Percentiles rank a stretch among this genome's conserved stretches.
phyloP scores from a whole-genome alignment of 2,888 invertebrate species.

The Cheilosia impressa region DNA sequence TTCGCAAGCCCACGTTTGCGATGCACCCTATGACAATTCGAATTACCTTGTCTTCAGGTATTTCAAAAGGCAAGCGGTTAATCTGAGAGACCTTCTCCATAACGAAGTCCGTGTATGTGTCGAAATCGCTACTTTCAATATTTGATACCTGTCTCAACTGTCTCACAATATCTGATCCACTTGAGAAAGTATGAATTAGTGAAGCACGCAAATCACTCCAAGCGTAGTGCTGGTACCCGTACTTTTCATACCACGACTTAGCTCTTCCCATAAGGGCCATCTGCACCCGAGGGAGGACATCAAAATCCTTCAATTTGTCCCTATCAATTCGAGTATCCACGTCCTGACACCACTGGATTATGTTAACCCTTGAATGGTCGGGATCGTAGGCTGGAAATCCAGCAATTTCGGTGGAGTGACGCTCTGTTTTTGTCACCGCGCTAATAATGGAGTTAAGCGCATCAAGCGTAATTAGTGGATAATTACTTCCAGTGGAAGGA shows the following conservation, averaged over 20 bases:
- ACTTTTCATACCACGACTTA: constrained; percentile 16
- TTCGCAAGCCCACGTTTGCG: constrained; percentile 20
- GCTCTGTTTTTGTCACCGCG: constrained; percentile 5
- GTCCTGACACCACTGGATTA: constrained; percentile 14
- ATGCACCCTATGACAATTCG: constrained; percentile 1
- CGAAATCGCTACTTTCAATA: too few relatives aligned
- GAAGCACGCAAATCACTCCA: constrained; percentile 17
- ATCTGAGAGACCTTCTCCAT: too few relatives aligned
- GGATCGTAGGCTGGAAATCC: constrained; percentile 19
- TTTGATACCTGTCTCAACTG: too few relatives aligned
- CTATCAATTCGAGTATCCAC: not conserved
- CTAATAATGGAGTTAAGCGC: not conserved
- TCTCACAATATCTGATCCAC: too few relatives aligned
- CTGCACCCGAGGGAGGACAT: constrained; percentile 19
- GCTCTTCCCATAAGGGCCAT: constrained; percentile 3
- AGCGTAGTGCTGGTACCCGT: constrained; percentile 15
- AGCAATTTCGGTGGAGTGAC: constrained; percentile 3
- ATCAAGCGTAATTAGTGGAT: too few relatives aligned
- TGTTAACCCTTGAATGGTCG: constrained; percentile 17
- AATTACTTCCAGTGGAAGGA: too few relatives aligned
- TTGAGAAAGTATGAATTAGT: not conserved
- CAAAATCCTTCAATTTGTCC: constrained; percentile 11
- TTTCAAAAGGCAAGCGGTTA: not conserved
- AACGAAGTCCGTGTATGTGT: too few relatives aligned
- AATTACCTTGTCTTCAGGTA: not conserved